Evolutionary conservation across 64 coral and sea anemone genomes (phyloP).

Genomic region (Pocillopora damicornis): DNA sequence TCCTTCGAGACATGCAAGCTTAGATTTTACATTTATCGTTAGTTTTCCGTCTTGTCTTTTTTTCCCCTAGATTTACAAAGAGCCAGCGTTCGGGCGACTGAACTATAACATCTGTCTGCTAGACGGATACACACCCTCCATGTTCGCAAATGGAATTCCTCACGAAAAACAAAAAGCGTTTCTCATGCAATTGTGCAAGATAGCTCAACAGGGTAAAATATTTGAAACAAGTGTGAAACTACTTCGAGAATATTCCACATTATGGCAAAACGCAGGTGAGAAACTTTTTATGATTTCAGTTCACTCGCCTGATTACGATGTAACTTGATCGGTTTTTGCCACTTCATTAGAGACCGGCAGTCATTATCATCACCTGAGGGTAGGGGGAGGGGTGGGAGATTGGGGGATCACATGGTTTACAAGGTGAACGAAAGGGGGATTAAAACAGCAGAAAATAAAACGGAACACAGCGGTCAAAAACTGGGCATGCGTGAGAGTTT

Average conservation of each 20-base stretch:
- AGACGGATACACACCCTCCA: slow-evolving; percentile 71
- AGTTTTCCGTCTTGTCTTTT: not conserved
- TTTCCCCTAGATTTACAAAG: slow-evolving; percentile 61
- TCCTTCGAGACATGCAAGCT: no score
- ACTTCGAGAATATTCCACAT: slow-evolving; percentile 50
- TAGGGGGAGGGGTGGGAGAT: no score
- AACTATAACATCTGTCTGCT: slow-evolving; percentile 61
- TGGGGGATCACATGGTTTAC: no score
- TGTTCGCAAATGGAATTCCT: slow-evolving; percentile 71
- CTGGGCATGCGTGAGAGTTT: no score
- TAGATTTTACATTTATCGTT: not conserved
- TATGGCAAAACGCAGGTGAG: slow-evolving; percentile 79
- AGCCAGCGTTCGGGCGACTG: slow-evolving; percentile 78
- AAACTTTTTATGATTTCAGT: not conserved
- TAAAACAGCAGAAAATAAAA: no score
- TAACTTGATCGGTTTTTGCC: no score
- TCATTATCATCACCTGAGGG: no score
- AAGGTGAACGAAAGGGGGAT: no score
- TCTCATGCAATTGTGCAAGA: slow-evolving; percentile 75
- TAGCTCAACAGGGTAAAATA: slow-evolving; percentile 55
- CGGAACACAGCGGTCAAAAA: no score
- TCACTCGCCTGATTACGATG: not conserved
- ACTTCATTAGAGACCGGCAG: no score
- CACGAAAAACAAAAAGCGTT: slow-evolving; percentile 84
- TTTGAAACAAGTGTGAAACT: slow-evolving; percentile 47